Percentiles rank a stretch among this genome's conserved stretches.
Evolutionary conservation across 2,797 vertebrate species (phyloP).

Genomic region (Falco cherrug): DNA sequence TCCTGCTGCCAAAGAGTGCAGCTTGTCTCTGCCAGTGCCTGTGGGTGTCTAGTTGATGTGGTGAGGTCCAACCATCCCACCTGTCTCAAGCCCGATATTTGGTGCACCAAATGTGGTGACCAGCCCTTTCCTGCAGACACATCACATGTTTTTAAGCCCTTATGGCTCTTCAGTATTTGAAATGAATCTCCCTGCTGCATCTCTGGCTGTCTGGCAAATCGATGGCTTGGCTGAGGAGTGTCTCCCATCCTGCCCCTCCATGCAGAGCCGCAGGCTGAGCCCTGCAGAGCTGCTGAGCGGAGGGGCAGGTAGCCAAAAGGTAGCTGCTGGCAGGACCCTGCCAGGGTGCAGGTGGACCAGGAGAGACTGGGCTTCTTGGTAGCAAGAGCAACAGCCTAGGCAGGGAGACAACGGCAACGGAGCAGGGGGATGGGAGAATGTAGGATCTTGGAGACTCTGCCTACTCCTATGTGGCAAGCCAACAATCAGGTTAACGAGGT

Average conservation of each 20-base stretch:
- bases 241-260: neutral
- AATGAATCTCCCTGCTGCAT: neutral
- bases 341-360: neutral
- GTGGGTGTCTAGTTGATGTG: neutral
- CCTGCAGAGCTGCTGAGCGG: neutral
- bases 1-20: neutral
- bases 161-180: neutral
- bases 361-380: neutral
- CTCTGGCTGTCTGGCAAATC: neutral
- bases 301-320: neutral
- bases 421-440: neutral
- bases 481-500: neutral
- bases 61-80: neutral
- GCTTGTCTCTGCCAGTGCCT: neutral
- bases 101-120: neutral
- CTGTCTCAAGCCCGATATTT: neutral
- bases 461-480: neutral
- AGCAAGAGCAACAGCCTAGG: neutral
- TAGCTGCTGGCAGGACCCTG: neutral
- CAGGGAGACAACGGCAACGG: neutral
- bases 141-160: neutral
- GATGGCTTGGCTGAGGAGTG: neutral
- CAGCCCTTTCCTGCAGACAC: neutral
- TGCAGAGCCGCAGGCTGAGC: rapidly evolving
- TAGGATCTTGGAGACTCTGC: neutral